Evolutionary conservation across 2,888 invertebrate species (phyloP), one percentile per base, ranked within the genome.

Genomic region (Anthophora plumipes): DNA sequence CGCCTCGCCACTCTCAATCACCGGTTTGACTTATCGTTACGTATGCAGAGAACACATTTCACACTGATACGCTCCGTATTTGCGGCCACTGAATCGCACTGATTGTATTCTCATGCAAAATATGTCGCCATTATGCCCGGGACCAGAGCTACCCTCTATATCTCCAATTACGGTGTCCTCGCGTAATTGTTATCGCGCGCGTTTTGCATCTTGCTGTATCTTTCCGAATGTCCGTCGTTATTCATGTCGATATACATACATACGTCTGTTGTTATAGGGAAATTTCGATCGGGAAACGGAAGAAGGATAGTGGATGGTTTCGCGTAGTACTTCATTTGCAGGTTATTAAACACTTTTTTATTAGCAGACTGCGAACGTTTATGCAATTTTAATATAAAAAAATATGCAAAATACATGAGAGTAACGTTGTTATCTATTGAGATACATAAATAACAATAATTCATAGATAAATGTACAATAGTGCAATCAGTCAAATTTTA

Each of bases 81-180:
- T 84, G 80, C 82, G 72, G 76, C 86, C 84, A 85, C 85, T 91
- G 90, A 91, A 91, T 91, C 87, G 91, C 89, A 85, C 91, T 91
- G 91, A 91, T 91, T 91, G 90, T 90, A 91, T 91, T 91, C 90
- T 91, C 89, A 91, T 91, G 91, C 89, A 91, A 91, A 91, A 89
- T 91, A 90, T 89, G 87, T 84, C 85, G 81, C 77, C 73, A 80
- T 84, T 80, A 85, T 85, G 87, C 66, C 82, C 77, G 31, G 67
- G 71, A 64, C 70, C 31, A n/a, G 61, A 70, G 20, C 9, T 74
- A 75, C 81, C 61, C 77, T 50, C 52, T 77, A 50, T 78, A 76
- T 78, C 64, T 73, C 68, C 63, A 64, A 87, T 87, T 87, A 88
- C 70, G 54, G 54, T 63, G 48, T 61, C n/a, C 75, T 59, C 43